A percentile compares a stretch with the other conserved stretches of the same genome.
Evolutionary conservation across 2,797 vertebrate genomes (phyloP).

Genomic region (Melanotaenia pygmaea): DNA sequence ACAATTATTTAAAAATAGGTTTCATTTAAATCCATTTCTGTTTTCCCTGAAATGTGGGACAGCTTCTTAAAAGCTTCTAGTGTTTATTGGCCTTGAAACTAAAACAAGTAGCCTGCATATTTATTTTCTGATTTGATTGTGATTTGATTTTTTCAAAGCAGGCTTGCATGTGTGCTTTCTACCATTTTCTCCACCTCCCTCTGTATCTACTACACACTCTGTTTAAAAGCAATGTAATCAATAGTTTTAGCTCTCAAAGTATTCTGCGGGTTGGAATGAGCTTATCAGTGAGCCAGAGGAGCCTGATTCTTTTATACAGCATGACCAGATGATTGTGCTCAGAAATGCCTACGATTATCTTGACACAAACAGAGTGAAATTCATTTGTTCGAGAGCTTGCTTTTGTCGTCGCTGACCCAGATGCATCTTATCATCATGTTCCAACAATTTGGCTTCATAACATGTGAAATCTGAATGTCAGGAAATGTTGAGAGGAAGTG

Average conservation of each 20-base stretch:
- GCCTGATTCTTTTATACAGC: constrained; percentile 36
- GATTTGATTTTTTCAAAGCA: constrained; percentile 15
- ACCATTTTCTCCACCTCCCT: constrained; percentile 8
- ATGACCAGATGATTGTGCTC: constrained; percentile 49
- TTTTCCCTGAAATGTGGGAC: too few relatives aligned
- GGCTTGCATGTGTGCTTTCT: constrained; percentile 6
- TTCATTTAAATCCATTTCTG: too few relatives aligned
- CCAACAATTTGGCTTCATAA: constrained; percentile 32
- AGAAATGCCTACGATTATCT: constrained; percentile 56
- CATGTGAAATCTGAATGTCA: constrained; percentile 49
- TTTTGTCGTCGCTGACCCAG: constrained; percentile 52
- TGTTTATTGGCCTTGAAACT: constrained; percentile 1
- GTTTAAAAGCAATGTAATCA: constrained; percentile 42
- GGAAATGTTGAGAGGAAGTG: constrained; percentile 19
- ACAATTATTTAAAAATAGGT: too few relatives aligned
- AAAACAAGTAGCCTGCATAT: neutral
- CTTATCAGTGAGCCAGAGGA: constrained; percentile 42
- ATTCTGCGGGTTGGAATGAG: constrained; percentile 33
- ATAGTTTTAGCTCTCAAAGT: constrained; percentile 44
- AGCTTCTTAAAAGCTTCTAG: too few relatives aligned
- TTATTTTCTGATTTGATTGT: constrained; percentile 17
- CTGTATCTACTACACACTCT: constrained; percentile 4
- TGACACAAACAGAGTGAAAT: constrained; percentile 54
- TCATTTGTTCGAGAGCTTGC: constrained; percentile 41
- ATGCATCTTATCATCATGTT: constrained; percentile 42